A percentile compares a stretch with the other conserved stretches of the same genome.
Evolutionary conservation across 2,888 invertebrate genomes (phyloP).

Genomic region (Mythimna impura): DNA sequence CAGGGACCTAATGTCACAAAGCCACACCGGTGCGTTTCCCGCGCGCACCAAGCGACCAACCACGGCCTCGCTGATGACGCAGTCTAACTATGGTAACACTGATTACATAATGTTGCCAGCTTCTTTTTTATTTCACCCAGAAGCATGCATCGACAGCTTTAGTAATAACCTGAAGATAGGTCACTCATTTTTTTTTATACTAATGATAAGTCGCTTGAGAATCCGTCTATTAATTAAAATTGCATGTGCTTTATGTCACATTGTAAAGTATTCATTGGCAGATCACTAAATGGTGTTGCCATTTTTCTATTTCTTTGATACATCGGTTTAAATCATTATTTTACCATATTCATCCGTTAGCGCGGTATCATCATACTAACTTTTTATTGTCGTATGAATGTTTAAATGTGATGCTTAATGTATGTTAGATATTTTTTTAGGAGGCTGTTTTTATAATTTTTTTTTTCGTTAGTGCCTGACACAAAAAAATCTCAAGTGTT

Average conservation of each 20-base stretch:
- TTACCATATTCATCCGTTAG: not conserved
- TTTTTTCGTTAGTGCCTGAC: not conserved
- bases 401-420: slow-evolving; percentile 10
- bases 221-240: not conserved
- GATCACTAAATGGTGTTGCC: not conserved
- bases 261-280: slow-evolving; percentile 12
- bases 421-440: not conserved
- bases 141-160: slow-evolving; percentile 43
- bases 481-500: not conserved
- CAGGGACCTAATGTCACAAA: slow-evolving; percentile 89
- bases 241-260: slow-evolving; percentile 27
- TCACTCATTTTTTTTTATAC: not conserved
- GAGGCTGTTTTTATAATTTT: too few species aligned
- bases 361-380: not conserved
- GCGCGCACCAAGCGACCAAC: slow-evolving; percentile 78
- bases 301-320: slow-evolving; percentile 9
- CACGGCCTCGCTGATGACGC: slow-evolving; percentile 83
- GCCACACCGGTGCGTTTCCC: slow-evolving; percentile 86
- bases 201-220: not conserved
- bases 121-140: slow-evolving; percentile 62
- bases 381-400: slow-evolving; percentile 5
- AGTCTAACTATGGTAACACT: slow-evolving; percentile 87
- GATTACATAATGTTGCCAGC: slow-evolving; percentile 72
- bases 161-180: not conserved
- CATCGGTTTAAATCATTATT: not conserved